Percentiles rank a stretch among this genome's conserved stretches.
Conservation (phyloP, 1,140 invertebrate species). For the Dryas iulia region DNA sequence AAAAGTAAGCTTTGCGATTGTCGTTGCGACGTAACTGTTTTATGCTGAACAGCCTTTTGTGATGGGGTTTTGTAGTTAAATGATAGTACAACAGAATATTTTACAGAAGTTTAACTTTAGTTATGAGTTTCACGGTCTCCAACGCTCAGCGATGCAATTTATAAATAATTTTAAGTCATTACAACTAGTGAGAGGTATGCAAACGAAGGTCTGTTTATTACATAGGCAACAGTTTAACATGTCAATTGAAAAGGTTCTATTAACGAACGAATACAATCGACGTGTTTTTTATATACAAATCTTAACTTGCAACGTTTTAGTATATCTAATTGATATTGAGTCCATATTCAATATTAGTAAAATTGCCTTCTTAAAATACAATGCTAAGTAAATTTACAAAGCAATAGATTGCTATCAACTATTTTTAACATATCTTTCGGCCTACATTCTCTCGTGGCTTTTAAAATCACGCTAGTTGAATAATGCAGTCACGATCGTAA, state of each 20-base stretch:
- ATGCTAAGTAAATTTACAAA: not conserved
- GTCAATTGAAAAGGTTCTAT: constrained; percentile 27
- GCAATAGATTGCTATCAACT: not conserved
- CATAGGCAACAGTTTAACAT: constrained; percentile 27
- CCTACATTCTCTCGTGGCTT: constrained; percentile 12
- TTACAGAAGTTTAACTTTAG: not conserved
- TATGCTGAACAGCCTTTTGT: not conserved
- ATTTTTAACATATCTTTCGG: constrained; percentile 7
- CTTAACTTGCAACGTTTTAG: not conserved
- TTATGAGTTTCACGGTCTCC: constrained; percentile 9
- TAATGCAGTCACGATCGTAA: constrained; percentile 27
- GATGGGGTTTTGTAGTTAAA: not conserved
- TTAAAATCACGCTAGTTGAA: constrained; percentile 25
- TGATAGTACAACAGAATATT: not conserved
- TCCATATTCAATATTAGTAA: no score
- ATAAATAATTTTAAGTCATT: constrained; percentile 20
- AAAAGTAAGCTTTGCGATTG: constrained; percentile 53
- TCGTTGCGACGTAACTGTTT: constrained; percentile 48
- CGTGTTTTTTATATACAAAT: constrained; percentile 11
- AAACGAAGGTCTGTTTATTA: constrained; percentile 28
- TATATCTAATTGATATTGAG: not conserved
- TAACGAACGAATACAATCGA: constrained; percentile 31
- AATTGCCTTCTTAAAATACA: not conserved
- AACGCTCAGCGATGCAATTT: constrained; percentile 33
- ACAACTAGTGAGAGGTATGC: constrained; percentile 30